phyloP scores from a whole-genome alignment of 2,888 invertebrate genomes.

The Cataglyphis rosenhaueri region DNA sequence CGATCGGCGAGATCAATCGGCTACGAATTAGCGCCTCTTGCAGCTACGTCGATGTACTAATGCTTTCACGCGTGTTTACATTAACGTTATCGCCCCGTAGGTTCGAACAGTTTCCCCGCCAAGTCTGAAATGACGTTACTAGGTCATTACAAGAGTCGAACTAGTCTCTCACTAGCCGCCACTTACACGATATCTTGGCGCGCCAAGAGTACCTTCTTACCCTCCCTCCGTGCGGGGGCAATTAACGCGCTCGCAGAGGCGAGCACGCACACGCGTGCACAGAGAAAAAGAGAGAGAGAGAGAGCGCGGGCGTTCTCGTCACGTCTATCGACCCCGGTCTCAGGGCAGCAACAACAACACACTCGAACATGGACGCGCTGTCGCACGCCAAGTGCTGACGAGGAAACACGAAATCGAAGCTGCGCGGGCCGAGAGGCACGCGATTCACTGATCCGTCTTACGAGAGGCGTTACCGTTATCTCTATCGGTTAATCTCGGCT shows the following conservation, averaged over 20 bases:
- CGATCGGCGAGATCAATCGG: slow-evolving; percentile 59
- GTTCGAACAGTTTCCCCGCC: slow-evolving; percentile 67
- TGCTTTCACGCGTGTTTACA: slow-evolving; percentile 80
- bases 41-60: slow-evolving; percentile 62
- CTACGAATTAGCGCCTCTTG: slow-evolving; percentile 55
- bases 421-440: slow-evolving; percentile 76
- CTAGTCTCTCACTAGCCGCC: slow-evolving; percentile 26
- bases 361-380: slow-evolving; percentile 50
- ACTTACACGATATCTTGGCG: slow-evolving; percentile 51
- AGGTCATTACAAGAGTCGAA: slow-evolving; percentile 51
- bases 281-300: not conserved
- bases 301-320: slow-evolving; percentile 55
- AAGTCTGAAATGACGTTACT: slow-evolving; percentile 34
- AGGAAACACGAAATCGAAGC: slow-evolving; percentile 74
- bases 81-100: slow-evolving; percentile 76
- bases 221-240: not conserved
- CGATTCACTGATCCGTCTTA: slow-evolving; percentile 85
- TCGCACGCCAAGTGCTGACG: slow-evolving; percentile 65
- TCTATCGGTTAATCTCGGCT: slow-evolving; percentile 75
- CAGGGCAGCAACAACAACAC: slow-evolving; percentile 38
- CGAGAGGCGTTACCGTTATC: slow-evolving; percentile 83
- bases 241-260: not conserved
- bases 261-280: not conserved
- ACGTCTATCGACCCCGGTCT: slow-evolving; percentile 66
- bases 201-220: slow-evolving; percentile 35